Evolutionary conservation across 2,888 invertebrate species (phyloP).

Genomic region (Temnothorax ravouxi): DNA sequence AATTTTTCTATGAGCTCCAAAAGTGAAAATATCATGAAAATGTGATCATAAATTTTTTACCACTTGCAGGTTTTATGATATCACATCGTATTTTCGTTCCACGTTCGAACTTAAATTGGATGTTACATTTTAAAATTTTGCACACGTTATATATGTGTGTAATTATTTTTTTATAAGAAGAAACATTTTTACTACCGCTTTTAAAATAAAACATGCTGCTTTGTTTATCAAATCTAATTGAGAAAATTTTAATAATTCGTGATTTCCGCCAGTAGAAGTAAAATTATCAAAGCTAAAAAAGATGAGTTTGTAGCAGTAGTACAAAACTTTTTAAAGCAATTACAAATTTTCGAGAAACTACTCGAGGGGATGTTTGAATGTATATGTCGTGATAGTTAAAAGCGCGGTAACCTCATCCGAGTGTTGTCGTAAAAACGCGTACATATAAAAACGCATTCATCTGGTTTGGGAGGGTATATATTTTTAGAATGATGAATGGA

Average conservation of each 20-base stretch:
- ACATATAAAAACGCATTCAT: background rate
- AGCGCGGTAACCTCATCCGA: conserved; percentile 12
- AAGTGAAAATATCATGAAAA: background rate
- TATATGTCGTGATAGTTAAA: conserved; percentile 42
- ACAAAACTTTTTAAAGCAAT: conserved; percentile 20
- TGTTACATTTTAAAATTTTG: background rate
- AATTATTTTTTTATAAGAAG: background rate
- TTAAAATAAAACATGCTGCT: background rate
- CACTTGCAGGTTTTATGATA: background rate
- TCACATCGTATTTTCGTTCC: background rate
- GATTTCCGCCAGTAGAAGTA: conserved; percentile 10
- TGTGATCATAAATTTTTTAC: background rate
- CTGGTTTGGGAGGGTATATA: conserved; percentile 10
- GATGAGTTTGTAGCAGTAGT: conserved; percentile 34
- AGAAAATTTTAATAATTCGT: background rate
- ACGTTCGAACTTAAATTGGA: background rate
- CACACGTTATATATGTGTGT: background rate
- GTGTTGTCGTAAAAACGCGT: conserved; percentile 41
- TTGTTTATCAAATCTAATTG: too few relatives aligned
- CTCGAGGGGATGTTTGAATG: conserved; percentile 16
- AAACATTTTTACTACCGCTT: background rate
- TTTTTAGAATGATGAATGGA: conserved; percentile 15
- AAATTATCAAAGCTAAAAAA: conserved; percentile 66
- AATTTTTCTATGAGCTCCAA: conserved; percentile 26
- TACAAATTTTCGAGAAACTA: conserved; percentile 34